Evolutionary conservation across 2,888 invertebrate genomes (phyloP), one percentile per base, ranked within the genome.

Genomic region (Amphiduros pacificus): DNA sequence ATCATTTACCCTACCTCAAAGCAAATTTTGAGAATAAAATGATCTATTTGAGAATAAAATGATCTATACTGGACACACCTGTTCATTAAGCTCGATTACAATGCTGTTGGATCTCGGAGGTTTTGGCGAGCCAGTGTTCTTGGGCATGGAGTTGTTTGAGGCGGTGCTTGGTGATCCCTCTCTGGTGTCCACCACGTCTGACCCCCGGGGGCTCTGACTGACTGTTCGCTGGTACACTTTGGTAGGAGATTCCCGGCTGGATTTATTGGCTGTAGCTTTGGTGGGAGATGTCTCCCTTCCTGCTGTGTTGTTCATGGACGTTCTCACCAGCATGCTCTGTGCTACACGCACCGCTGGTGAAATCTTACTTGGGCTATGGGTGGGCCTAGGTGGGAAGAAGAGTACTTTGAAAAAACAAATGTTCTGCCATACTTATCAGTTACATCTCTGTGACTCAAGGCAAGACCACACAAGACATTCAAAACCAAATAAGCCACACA

Each of bases 21-120:
- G n/a, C n/a, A n/a, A n/a, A n/a, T n/a, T n/a, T n/a, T n/a, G n/a
- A n/a, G n/a, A n/a, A n/a, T n/a, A n/a, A n/a, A n/a, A n/a, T n/a
- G n/a, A n/a, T n/a, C n/a, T n/a, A n/a, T n/a, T n/a, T n/a, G n/a
- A n/a, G n/a, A n/a, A n/a, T n/a, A n/a, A n/a, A n/a, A n/a, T n/a
- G n/a, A n/a, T n/a, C n/a, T n/a, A n/a, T n/a, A n/a, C n/a, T n/a
- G n/a, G n/a, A n/a, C n/a, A n/a, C 85, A 92, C 93, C 88, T 92
- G 92, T 85, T 93, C 91, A 56, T 90, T 87, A 64, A 78, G 74
- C 71, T 76, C 77, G 67, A 78, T 76, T 65, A 66, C 57, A 24
- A 50, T 44, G 49, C 64, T 60, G 24, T 59, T 60, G 5, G 53
- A 28, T 20, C 53, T n/a, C n/a, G 20, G 6, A 20, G n/a, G n/a